A percentile compares a stretch with the other conserved stretches of the same genome.
Evolutionary conservation across 1,140 invertebrate genomes (phyloP).

Genomic region (Helicorthomorpha holstii): DNA sequence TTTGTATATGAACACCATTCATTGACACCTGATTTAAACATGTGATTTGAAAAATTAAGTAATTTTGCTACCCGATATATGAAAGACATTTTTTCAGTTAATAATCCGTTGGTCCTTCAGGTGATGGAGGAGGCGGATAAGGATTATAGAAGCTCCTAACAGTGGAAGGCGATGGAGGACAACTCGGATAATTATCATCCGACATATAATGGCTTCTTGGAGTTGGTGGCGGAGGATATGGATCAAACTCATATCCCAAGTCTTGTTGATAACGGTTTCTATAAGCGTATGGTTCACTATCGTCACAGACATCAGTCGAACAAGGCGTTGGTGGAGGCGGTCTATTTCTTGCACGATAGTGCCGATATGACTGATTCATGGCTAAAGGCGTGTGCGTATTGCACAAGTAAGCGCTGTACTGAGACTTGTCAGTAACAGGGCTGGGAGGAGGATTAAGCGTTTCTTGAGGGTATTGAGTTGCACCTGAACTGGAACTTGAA

Average conservation of each 20-base stretch:
- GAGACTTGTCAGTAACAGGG: constrained; percentile 46
- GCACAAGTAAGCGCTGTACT: constrained; percentile 18
- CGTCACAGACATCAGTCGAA: constrained; percentile 82
- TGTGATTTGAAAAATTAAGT: neutral
- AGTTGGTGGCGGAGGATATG: constrained; percentile 66
- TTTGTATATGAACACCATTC: too few relatives aligned
- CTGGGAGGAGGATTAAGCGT: constrained; percentile 77
- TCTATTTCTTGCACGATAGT: constrained; percentile 58
- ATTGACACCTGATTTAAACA: too few relatives aligned
- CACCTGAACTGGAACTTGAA: constrained; percentile 32
- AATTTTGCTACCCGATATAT: neutral
- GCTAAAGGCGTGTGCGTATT: constrained; percentile 6
- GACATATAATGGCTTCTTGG: constrained; percentile 42
- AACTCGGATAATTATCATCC: constrained; percentile 46
- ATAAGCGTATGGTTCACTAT: constrained; percentile 27
- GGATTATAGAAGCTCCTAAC: constrained; percentile 43
- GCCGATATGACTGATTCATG: constrained; percentile 33
- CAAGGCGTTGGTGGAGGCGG: constrained; percentile 85
- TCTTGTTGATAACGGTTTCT: constrained; percentile 8
- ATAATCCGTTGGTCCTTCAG: constrained; percentile 19
- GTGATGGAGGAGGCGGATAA: constrained; percentile 50
- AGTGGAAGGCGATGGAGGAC: constrained; percentile 59
- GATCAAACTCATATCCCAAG: constrained; percentile 40
- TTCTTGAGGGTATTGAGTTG: constrained; percentile 49
- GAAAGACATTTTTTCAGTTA: too few relatives aligned